Conservation (phyloP, 30 jellyfish, hydroid and myxozoan species). For the Pseudorhiza aurosa region DNA sequence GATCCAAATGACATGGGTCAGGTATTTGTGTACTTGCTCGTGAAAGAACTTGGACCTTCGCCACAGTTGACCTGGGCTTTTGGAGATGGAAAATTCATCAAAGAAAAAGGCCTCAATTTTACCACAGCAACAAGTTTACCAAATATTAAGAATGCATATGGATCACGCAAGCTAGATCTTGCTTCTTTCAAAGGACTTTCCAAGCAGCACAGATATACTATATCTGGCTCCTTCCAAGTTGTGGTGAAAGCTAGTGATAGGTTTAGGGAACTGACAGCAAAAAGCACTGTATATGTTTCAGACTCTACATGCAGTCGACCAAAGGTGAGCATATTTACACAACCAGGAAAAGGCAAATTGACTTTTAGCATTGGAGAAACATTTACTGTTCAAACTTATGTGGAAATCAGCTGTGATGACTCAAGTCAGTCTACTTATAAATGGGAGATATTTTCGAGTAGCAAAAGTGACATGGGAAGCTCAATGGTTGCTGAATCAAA, state of each 20-base stretch:
- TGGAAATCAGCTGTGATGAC: conserved; percentile 34
- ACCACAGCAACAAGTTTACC: conserved; percentile 22
- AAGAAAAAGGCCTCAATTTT: background rate
- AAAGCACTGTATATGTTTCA: conserved; percentile 27
- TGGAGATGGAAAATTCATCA: conserved; percentile 29
- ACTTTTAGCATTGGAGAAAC: conserved; percentile 22
- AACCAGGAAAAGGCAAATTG: background rate
- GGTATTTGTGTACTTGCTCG: conserved; percentile 40
- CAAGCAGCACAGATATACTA: background rate
- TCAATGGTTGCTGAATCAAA: conserved; percentile 45
- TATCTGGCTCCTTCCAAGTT: conserved; percentile 11
- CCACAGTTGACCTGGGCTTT: conserved; percentile 30
- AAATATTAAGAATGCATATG: background rate
- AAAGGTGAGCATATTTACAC: background rate
- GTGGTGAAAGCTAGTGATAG: conserved; percentile 10
- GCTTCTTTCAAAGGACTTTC: background rate
- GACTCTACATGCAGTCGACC: conserved; percentile 34
- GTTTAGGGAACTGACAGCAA: conserved; percentile 6
- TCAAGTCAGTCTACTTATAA: conserved; percentile 18
- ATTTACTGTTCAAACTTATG: conserved; percentile 28
- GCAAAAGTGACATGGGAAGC: conserved; percentile 7
- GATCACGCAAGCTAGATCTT: conserved; percentile 11
- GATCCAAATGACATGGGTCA: too few relatives aligned
- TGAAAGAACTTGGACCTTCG: conserved; percentile 13
- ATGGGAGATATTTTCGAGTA: conserved; percentile 24